Evolutionary conservation across 2,888 invertebrate genomes (phyloP).

Genomic region (Volucella bombylans): DNA sequence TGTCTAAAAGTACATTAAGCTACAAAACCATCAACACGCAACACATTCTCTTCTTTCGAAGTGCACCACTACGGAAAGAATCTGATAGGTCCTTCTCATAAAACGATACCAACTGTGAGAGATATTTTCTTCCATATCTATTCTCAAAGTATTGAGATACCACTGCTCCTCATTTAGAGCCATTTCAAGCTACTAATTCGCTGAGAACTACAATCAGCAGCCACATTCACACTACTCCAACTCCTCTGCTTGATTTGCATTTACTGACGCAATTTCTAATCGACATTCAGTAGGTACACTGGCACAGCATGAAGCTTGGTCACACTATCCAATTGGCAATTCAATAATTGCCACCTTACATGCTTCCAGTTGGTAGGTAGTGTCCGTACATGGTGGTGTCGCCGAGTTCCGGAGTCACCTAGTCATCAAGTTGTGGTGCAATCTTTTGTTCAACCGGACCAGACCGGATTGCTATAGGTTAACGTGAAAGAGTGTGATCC

Average conservation of each 20-base stretch:
- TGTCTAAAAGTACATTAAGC: too few species aligned
- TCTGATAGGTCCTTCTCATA: constrained; percentile 36
- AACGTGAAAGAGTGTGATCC: constrained; percentile 68
- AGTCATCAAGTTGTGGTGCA: neutral
- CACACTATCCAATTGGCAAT: constrained; percentile 66
- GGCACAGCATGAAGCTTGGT: constrained; percentile 18
- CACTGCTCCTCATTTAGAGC: constrained; percentile 65
- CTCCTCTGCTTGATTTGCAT: constrained; percentile 57
- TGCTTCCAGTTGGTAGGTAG: constrained; percentile 33
- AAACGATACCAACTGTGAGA: constrained; percentile 56
- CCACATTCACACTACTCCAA: neutral
- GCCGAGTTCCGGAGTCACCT: constrained; percentile 15
- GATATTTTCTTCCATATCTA: too few species aligned
- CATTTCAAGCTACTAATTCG: constrained; percentile 66
- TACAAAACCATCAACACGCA: too few species aligned
- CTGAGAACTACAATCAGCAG: constrained; percentile 53
- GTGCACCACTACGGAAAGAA: constrained; percentile 8
- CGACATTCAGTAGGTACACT: constrained; percentile 38
- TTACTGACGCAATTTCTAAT: constrained; percentile 73
- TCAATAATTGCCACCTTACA: constrained; percentile 69
- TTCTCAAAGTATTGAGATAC: neutral
- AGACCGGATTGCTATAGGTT: constrained; percentile 36
- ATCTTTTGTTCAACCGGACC: constrained; percentile 57
- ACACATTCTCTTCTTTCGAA: too few species aligned
- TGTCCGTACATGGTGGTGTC: constrained; percentile 16